Evolutionary conservation across 2,888 invertebrate genomes (phyloP), one percentile per base, ranked within the genome.

Genomic region (Polia nebulosa): DNA sequence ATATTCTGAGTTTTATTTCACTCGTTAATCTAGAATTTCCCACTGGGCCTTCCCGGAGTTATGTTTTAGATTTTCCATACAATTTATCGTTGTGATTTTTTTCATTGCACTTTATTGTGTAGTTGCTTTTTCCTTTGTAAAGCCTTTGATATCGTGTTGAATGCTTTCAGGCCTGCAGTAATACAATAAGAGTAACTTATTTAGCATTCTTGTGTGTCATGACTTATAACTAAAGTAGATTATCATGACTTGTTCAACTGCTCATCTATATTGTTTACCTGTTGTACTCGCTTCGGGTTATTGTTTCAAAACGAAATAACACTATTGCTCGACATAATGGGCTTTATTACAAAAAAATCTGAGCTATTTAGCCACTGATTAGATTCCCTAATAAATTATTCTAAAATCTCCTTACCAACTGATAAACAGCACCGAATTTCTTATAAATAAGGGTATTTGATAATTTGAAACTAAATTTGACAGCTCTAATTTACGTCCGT

Each of bases 1-100:
- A 49, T 45, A 58, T 49, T 62, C 62, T 20, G 62, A 69, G 59
- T 80, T 70, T 69, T 80, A 62, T 77, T 80, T 62, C 32, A 69
- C 45, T 60, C 61, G 55, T 73, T 78, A 65, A 76, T 73, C 39
- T 39, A 49, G 9, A 58, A 61, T 58, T 76, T 76, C 53, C 57
- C 79, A 56, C 22, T 49, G 45, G 57, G 32, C 27, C 27, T 32
- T 32, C 6, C 25, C 20, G 6, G 32, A 49, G 36, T 73, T 64
- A 58, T 29, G 49, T 55, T 49, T 67, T 41, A 29, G 9, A 45
- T 78, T 65, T 61, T 45, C 8, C 25, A 63, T 52, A 44, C 7
- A 45, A 49, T 39, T 44, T 62, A 36, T 25, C 8, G 29, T 11
- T 25, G 13, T 36, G 3, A 36, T 4, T 32, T 27, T 63, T 45